phyloP scores from a whole-genome alignment of 1,140 invertebrate genomes.

The Drosophila carrolli region DNA sequence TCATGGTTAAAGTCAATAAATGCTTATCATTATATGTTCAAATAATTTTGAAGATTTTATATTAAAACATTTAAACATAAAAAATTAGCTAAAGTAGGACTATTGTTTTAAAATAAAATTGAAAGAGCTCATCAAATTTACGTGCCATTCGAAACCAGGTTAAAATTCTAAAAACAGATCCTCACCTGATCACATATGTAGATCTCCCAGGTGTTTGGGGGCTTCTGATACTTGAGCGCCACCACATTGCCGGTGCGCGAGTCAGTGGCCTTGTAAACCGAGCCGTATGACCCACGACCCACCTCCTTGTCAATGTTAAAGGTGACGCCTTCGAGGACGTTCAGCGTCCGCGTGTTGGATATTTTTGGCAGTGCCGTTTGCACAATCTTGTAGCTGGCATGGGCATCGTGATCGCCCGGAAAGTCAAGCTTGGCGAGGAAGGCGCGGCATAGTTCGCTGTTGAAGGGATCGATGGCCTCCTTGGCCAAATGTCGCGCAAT shows the following conservation, averaged over 20 bases:
- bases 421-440: constrained; percentile 87
- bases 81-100: no score
- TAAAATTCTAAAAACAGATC: neutral
- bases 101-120: no score
- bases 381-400: constrained; percentile 78
- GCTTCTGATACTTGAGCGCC: constrained; percentile 91
- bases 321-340: constrained; percentile 86
- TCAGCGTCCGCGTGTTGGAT: constrained; percentile 85
- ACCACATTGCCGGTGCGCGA: constrained; percentile 87
- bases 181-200: constrained; percentile 92
- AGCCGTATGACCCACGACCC: constrained; percentile 91
- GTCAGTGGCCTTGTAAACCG: constrained; percentile 87
- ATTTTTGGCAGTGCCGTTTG: constrained; percentile 84
- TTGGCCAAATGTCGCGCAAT: constrained; percentile 76
- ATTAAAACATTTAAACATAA: no score
- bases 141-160: no score
- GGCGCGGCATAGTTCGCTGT: constrained; percentile 86
- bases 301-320: constrained; percentile 91
- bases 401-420: constrained; percentile 70
- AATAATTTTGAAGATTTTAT: no score
- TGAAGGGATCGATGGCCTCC: constrained; percentile 86
- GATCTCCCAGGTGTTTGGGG: constrained; percentile 92
- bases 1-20: no score
- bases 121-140: no score
- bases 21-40: no score